Evolutionary conservation across 1,140 invertebrate genomes (phyloP).

Genomic region (Tetramorium parvispinum): DNA sequence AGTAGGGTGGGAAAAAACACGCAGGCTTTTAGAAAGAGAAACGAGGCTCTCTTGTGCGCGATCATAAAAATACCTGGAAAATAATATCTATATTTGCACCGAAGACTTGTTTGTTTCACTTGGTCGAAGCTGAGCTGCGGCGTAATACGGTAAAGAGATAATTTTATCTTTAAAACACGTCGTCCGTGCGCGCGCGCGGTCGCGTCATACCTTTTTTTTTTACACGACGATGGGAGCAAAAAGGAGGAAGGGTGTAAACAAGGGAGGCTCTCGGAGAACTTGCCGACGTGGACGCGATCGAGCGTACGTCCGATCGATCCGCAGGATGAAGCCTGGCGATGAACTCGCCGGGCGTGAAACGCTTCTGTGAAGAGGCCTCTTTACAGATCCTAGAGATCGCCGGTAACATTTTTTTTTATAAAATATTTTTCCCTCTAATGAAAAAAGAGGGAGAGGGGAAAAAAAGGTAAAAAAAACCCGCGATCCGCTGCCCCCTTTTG

Average conservation of each 20-base stretch:
- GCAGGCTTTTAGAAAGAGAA: neutral
- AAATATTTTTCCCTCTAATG: constrained; percentile 55
- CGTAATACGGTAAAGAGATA: constrained; percentile 33
- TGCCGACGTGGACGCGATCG: constrained; percentile 44
- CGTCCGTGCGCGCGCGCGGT: neutral
- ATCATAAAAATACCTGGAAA: constrained; percentile 41
- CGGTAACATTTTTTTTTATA: constrained; percentile 41
- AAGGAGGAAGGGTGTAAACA: constrained; percentile 48
- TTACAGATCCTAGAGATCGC: constrained; percentile 30
- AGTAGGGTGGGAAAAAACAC: neutral
- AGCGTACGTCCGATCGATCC: constrained; percentile 47
- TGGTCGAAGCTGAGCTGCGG: constrained; percentile 8
- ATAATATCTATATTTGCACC: constrained; percentile 34
- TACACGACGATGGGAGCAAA: neutral
- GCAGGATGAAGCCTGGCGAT: constrained; percentile 47
- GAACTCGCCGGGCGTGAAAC: constrained; percentile 54
- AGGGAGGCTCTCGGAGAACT: constrained; percentile 26
- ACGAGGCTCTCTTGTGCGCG: neutral
- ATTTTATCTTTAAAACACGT: constrained; percentile 54
- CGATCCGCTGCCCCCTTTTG: constrained; percentile 42
- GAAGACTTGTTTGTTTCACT: constrained; percentile 45
- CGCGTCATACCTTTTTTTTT: constrained; percentile 34
- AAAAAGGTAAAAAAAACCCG: constrained; percentile 11
- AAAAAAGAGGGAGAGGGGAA: constrained; percentile 41
- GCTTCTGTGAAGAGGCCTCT: constrained; percentile 42